Evolutionary conservation across 2,113 vertebrate species (phyloP).

Genomic region (Camarhynchus parvulus): DNA sequence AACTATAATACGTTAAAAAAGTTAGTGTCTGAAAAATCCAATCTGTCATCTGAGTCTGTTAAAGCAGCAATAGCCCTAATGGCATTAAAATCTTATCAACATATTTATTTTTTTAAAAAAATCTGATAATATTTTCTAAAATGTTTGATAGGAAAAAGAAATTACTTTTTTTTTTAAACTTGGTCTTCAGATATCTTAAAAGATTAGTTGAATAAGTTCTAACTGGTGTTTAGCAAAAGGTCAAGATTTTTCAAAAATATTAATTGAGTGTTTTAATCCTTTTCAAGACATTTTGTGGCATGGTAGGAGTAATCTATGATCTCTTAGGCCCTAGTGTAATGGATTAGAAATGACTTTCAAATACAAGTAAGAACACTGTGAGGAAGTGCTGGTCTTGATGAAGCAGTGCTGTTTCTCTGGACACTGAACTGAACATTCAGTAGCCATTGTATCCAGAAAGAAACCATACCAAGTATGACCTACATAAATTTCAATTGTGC

Average conservation of each 20-base stretch:
- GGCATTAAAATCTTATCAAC: background rate
- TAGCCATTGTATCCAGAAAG: background rate
- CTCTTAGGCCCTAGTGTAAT: background rate
- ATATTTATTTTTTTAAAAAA: background rate
- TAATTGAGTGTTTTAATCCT: background rate
- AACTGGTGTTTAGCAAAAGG: background rate
- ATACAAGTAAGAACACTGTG: background rate
- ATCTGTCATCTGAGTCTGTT: background rate
- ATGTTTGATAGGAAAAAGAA: background rate
- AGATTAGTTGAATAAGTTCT: background rate
- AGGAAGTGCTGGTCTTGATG: background rate
- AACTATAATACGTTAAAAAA: background rate
- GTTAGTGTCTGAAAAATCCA: background rate
- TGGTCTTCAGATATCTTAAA: background rate
- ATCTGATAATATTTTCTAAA: background rate
- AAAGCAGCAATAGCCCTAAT: background rate
- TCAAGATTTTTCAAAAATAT: background rate
- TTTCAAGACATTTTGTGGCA: background rate
- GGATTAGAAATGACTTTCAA: background rate
- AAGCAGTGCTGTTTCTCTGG: background rate
- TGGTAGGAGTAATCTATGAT: background rate
- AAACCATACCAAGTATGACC: background rate
- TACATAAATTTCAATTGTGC: background rate
- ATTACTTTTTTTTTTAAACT: background rate
- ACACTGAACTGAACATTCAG: background rate